Evolutionary conservation across 2,113 vertebrate species (phyloP).

Genomic region (Daboia siamensis): DNA sequence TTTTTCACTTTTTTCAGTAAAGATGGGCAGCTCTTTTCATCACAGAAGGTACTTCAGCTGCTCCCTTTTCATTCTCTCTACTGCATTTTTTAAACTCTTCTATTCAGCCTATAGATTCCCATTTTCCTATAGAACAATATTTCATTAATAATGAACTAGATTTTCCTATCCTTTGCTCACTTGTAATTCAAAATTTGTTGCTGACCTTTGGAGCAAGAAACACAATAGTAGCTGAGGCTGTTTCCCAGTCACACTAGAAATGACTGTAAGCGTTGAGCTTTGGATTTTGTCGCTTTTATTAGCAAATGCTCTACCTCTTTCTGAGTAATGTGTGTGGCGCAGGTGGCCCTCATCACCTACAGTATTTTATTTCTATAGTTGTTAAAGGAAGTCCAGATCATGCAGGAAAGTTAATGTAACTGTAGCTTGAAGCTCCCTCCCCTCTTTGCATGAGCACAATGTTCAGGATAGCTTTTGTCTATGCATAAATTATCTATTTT

Average conservation of each 20-base stretch:
- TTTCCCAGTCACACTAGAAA: background rate
- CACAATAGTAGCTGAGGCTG: background rate
- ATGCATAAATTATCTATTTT: background rate
- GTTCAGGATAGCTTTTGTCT: background rate
- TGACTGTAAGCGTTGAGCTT: background rate
- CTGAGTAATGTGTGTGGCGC: background rate
- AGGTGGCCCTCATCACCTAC: background rate
- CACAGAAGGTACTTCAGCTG: background rate
- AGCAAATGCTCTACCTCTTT: background rate
- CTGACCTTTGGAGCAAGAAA: background rate
- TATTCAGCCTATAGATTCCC: background rate
- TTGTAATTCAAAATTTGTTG: background rate
- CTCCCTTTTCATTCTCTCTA: background rate
- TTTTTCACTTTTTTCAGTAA: background rate
- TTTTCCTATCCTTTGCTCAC: background rate
- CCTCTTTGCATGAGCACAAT: background rate
- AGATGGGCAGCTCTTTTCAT: background rate
- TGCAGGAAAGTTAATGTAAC: background rate
- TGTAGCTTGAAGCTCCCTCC: background rate
- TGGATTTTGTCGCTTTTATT: background rate
- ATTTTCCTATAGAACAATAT: background rate
- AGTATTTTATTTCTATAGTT: background rate
- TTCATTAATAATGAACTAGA: background rate
- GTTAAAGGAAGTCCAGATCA: background rate
- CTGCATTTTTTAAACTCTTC: background rate